Evolutionary conservation across 2,888 invertebrate species (phyloP), one percentile per base, ranked within the genome.

Genomic region (Exocentrus adspersus): DNA sequence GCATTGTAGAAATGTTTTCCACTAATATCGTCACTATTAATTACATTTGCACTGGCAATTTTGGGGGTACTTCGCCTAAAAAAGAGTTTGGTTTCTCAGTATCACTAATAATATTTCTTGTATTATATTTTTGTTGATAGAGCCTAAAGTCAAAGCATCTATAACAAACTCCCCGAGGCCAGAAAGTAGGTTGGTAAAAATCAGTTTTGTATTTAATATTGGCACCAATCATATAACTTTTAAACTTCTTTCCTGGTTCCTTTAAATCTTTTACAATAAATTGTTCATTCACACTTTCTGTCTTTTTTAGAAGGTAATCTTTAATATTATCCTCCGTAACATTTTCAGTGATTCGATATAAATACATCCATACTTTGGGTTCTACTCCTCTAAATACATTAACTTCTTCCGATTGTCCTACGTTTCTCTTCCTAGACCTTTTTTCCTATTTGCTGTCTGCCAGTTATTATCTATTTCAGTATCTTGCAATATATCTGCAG

Each of bases 251-350:
- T 14, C 17, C 43, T 43, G 43, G 43, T 43, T 43, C 43, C 17
- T 43, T 43, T 43, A 43, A 43, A 43, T 43, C 43, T 43, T 43
- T 43, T 9, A 43, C 43, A 5, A 17, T 17, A 14, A 43, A 43
- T 17, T 16, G 7, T 43, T 9, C 43, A 2, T 43, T 9, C 17
- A 6, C 16, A 43, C 9, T 6, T 5, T 43, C 17, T 43, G 43
- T 43, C 17, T 43, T 43, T 14, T 2, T 43, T 43, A 6, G 14
- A 14, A 43, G 17, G n/a, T 41, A 41, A 9, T 41, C 41, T 43
- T 14, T 9, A 14, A 43, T 43, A 17, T 41, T 17, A 9, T 43
- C 16, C 17, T 43, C 43, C 6, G 43, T 43, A 43, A 43, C 43
- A 43, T 43, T 17, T 14, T 43, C 43, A 6, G 43, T 43, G 17